A percentile compares a stretch with the other conserved stretches of the same genome.
These are phyloP conservation scores for Daboia siamensis DNA, from an alignment of 2,113 vertebrate species.

Conservation along the genomic window DNA sequence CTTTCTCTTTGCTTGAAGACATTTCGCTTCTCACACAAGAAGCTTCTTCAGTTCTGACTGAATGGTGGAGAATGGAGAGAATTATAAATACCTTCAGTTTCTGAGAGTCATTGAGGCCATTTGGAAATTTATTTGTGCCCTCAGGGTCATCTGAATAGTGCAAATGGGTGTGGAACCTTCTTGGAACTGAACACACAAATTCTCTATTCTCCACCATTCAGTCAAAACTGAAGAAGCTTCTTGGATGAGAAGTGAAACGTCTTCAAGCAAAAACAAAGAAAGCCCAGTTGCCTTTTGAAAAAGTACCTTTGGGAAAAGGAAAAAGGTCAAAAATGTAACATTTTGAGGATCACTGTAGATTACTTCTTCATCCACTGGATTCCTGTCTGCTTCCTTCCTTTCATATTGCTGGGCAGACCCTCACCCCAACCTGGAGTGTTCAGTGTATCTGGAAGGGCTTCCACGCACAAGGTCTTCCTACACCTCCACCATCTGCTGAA, in stretches of 20 bases:
- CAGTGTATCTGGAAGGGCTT: background rate
- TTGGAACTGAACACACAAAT: background rate
- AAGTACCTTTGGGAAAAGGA: background rate
- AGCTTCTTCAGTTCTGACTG: background rate
- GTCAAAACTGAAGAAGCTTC: background rate
- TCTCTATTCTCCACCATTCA: background rate
- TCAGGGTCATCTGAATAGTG: background rate
- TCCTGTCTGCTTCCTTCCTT: background rate
- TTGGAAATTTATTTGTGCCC: background rate
- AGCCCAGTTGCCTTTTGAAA: background rate
- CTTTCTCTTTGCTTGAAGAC: background rate
- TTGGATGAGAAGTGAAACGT: background rate
- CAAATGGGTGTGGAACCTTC: background rate
- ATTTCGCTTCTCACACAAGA: background rate
- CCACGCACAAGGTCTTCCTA: no score
- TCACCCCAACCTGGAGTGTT: background rate
- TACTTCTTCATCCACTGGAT: background rate
- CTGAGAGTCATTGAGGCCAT: background rate
- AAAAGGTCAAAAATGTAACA: background rate
- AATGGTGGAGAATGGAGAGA: background rate
- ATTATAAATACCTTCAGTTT: background rate
- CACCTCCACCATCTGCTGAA: background rate
- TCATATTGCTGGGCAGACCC: background rate
- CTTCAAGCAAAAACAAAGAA: background rate
- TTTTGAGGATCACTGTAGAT: background rate